phyloP scores from a whole-genome alignment of 2,113 vertebrate species.

The Periophthalmodon schlosseri region DNA sequence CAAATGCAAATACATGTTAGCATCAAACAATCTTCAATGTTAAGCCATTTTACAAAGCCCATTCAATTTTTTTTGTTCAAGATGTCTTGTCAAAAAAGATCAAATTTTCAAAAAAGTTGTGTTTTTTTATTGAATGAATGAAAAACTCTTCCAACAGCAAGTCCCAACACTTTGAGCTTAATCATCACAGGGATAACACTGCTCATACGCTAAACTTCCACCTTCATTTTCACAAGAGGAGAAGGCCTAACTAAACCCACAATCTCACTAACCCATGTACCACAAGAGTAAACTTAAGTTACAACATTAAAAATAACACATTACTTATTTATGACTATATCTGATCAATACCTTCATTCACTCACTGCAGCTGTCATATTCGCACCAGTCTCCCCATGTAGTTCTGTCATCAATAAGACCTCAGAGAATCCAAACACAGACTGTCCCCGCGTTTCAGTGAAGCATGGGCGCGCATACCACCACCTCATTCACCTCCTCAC shows the following conservation, averaged over 20 bases:
- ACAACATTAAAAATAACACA: background rate
- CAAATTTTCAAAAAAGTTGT: too few species aligned
- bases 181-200: too few species aligned
- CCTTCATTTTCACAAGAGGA: background rate
- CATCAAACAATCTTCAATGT: too few species aligned
- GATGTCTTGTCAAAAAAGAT: too few species aligned
- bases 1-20: background rate
- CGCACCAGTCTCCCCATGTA: slow-evolving; percentile 30
- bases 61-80: too few species aligned
- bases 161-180: too few species aligned
- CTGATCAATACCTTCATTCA: slow-evolving; percentile 17
- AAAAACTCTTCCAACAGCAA: too few species aligned
- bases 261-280: background rate
- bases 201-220: background rate
- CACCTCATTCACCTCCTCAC: slow-evolving; percentile 70
- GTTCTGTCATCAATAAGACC: slow-evolving; percentile 36
- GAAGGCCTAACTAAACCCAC: background rate
- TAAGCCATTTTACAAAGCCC: too few species aligned
- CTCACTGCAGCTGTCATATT: slow-evolving; percentile 17
- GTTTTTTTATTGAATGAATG: too few species aligned
- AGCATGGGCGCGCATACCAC: slow-evolving; percentile 86
- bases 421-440: slow-evolving; percentile 18
- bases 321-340: slow-evolving; percentile 1
- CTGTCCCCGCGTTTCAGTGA: slow-evolving; percentile 38
- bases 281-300: background rate